Conservation (phyloP, 2,113 vertebrate species). For the Urocolius indicus region DNA sequence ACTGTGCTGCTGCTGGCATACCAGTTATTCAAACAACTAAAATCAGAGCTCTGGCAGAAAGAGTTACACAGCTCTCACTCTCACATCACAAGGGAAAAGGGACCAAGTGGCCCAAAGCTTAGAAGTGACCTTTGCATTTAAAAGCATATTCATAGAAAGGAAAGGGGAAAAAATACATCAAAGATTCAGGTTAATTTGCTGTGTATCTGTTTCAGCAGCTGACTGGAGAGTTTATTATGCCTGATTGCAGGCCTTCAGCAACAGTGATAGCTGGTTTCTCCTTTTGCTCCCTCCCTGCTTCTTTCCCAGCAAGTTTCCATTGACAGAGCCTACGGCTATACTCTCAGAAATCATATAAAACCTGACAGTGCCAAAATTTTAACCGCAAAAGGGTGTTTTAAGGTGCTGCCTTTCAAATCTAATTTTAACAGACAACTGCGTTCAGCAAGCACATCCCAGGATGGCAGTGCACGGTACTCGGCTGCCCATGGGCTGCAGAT, state of each 20-base stretch:
- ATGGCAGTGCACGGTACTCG: background rate
- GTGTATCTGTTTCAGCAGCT: constrained; percentile 64
- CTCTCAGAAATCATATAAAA: constrained; percentile 73
- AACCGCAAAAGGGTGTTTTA: constrained; percentile 64
- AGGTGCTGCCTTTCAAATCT: constrained; percentile 66
- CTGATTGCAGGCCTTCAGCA: constrained; percentile 61
- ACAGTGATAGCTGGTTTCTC: background rate
- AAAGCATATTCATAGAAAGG: constrained; percentile 40
- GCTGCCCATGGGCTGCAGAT: constrained; percentile 77
- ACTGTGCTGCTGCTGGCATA: background rate
- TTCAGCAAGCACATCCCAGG: constrained; percentile 7
- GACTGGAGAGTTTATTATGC: constrained; percentile 56
- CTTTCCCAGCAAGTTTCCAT: constrained; percentile 47
- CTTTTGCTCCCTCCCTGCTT: background rate
- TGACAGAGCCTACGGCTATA: constrained; percentile 69
- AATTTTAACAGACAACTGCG: constrained; percentile 69
- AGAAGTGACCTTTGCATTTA: constrained; percentile 23
- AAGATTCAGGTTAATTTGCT: constrained; percentile 49
- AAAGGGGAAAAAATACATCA: background rate
- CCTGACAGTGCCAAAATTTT: constrained; percentile 71
- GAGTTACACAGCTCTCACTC: background rate
- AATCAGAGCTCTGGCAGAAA: background rate
- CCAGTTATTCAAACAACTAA: background rate
- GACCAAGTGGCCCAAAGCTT: background rate
- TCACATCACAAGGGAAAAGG: background rate